A percentile compares a stretch with the other conserved stretches of the same genome.
phyloP scores from a whole-genome alignment of 2,113 vertebrate species.

The Herpailurus yagouaroundi region DNA sequence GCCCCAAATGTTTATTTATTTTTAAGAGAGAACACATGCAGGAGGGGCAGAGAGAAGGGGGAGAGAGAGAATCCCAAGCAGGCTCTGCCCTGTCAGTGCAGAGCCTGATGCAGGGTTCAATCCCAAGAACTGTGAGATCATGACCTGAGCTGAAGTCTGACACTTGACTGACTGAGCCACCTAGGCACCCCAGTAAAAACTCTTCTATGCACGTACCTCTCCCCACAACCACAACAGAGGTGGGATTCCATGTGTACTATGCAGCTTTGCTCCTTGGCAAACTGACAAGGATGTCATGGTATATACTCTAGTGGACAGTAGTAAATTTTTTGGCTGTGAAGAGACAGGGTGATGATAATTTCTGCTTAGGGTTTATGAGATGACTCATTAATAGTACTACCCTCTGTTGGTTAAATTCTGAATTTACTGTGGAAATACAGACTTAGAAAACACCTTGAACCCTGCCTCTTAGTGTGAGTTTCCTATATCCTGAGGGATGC shows the following conservation, averaged over 20 bases:
- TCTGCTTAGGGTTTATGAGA: constrained; percentile 12
- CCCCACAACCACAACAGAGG: neutral
- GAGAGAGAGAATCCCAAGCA: too few relatives aligned
- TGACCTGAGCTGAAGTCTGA: too few relatives aligned
- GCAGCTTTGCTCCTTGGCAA: neutral
- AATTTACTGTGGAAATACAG: neutral
- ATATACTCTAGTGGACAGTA: neutral
- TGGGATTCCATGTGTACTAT: neutral
- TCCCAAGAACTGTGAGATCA: too few relatives aligned
- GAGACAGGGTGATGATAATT: neutral
- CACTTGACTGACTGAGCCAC: too few relatives aligned
- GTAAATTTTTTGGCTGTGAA: neutral
- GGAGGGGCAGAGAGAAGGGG: too few relatives aligned
- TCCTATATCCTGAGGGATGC: neutral
- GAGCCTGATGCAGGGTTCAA: too few relatives aligned
- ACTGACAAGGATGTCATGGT: neutral
- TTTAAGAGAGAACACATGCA: too few relatives aligned
- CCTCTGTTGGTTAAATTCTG: neutral
- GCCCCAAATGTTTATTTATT: too few relatives aligned
- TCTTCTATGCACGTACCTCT: neutral
- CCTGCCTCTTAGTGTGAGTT: neutral
- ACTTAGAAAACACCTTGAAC: neutral
- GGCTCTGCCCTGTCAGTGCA: too few relatives aligned
- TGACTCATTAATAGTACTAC: neutral
- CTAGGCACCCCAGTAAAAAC: neutral